Conservation (phyloP, 1,140 invertebrate species). For the Ceratoteleas bidentatus region DNA sequence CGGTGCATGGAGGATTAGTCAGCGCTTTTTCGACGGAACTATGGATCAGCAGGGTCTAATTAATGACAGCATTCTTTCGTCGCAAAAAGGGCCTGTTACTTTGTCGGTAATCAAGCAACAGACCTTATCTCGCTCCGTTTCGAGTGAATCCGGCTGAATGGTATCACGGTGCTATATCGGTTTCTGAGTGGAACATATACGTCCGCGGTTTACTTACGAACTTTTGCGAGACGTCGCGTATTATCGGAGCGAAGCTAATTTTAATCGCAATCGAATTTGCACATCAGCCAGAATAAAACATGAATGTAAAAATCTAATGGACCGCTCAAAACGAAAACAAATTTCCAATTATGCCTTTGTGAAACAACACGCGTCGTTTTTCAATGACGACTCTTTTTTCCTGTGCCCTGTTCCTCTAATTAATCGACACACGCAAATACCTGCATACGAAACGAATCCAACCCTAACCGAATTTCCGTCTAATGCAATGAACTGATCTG, state of each 20-base stretch:
- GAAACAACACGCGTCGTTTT: no score
- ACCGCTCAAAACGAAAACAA: no score
- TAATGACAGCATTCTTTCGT: background rate
- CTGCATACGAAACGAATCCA: constrained; percentile 8
- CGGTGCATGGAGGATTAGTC: background rate
- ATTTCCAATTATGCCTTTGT: no score
- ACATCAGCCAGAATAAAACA: no score
- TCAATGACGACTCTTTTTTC: no score
- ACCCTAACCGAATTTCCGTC: constrained; percentile 20
- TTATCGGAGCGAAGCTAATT: no score
- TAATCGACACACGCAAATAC: background rate
- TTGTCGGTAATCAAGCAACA: background rate
- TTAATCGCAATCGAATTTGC: no score
- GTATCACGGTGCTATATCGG: background rate
- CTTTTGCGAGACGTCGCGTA: no score
- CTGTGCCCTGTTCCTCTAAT: background rate
- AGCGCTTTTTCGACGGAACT: background rate
- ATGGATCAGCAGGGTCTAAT: background rate
- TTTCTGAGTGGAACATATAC: no score
- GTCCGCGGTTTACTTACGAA: no score
- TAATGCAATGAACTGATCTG: constrained; percentile 40
- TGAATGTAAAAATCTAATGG: no score
- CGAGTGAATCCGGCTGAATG: background rate
- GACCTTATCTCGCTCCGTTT: background rate
- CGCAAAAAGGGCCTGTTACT: background rate